These are phyloP conservation scores for Aporophyla lueneburgensis DNA, from an alignment of 2,888 invertebrate genomes.

Conservation along the genomic window DNA sequence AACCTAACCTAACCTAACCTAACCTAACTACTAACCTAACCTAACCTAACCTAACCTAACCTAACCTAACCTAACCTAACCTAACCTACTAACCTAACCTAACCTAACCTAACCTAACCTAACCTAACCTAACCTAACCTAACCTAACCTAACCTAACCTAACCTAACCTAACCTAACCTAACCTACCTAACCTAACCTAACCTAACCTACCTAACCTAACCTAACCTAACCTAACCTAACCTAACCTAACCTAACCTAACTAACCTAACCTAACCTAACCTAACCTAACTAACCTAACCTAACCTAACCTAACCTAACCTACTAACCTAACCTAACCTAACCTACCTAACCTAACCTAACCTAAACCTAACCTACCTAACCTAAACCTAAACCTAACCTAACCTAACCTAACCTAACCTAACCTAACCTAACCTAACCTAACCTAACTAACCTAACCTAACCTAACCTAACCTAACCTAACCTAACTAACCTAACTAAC, in stretches of 20 bases:
- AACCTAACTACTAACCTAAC: conserved; percentile 57
- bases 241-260: conserved; percentile 46
- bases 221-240: conserved; percentile 49
- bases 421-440: conserved; percentile 54
- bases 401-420: conserved; percentile 51
- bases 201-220: conserved; percentile 9
- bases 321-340: conserved; percentile 50
- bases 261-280: conserved; percentile 63
- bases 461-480: conserved; percentile 49
- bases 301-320: conserved; percentile 43
- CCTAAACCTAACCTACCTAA: conserved; percentile 50
- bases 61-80: conserved; percentile 60
- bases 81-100: conserved; percentile 57
- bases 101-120: conserved; percentile 56
- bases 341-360: conserved; percentile 42
- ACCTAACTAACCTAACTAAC: conserved; percentile 52
- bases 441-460: conserved; percentile 28
- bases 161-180: conserved; percentile 56
- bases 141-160: conserved; percentile 17
- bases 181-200: conserved; percentile 58
- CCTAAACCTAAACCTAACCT: conserved; percentile 56
- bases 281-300: conserved; percentile 59
- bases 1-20: conserved; percentile 57
- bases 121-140: conserved; percentile 58
- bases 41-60: conserved; percentile 58